Percentiles rank a stretch among this genome's conserved stretches.
Evolutionary conservation across 2,113 vertebrate genomes (phyloP).

Genomic region (Ancistrus triradiatus): DNA sequence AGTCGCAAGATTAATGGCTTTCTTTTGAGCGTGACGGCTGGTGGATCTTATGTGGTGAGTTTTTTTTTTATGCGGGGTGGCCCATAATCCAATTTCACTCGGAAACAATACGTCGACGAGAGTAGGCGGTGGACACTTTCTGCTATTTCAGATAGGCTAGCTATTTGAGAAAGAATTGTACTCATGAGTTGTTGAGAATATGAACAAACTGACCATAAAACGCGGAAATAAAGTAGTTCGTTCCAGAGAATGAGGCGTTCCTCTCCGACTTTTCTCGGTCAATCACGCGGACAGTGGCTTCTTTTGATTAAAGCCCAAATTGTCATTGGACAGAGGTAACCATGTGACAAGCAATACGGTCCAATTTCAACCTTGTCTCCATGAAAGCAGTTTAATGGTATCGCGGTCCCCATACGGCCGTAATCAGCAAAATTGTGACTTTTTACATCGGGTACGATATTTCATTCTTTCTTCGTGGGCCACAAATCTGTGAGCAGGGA

Average conservation of each 20-base stretch:
- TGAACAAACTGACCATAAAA: conserved; percentile 68
- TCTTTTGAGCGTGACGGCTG: conserved; percentile 84
- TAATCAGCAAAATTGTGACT: conserved; percentile 87
- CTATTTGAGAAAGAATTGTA: conserved; percentile 29
- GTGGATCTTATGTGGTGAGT: conserved; percentile 82
- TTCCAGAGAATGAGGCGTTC: conserved; percentile 94
- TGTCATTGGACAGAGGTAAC: conserved; percentile 99
- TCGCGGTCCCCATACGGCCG: conserved; percentile 92
- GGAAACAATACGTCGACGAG: conserved; percentile 72
- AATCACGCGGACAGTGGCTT: conserved; percentile 99
- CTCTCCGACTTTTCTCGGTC: conserved; percentile 92
- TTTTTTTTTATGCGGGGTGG: conserved; percentile 5
- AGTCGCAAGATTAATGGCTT: conserved; percentile 83
- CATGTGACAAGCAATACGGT: conserved; percentile 99
- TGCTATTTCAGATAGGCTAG: conserved; percentile 1
- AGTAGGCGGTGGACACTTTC: conserved; percentile 38
- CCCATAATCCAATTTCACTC: conserved; percentile 62
- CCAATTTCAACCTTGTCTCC: conserved; percentile 98
- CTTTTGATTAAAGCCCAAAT: conserved; percentile 99
- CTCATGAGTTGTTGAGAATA: conserved; percentile 19
- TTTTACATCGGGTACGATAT: conserved; percentile 77
- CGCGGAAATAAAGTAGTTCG: conserved; percentile 89
- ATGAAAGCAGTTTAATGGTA: conserved; percentile 98
- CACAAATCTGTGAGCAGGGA: conserved; percentile 85
- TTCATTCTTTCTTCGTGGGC: conserved; percentile 82